Base-by-base conservation (phyloP, 92 coral and sea anemone genomes). In the Siderastrea radians region DNA sequence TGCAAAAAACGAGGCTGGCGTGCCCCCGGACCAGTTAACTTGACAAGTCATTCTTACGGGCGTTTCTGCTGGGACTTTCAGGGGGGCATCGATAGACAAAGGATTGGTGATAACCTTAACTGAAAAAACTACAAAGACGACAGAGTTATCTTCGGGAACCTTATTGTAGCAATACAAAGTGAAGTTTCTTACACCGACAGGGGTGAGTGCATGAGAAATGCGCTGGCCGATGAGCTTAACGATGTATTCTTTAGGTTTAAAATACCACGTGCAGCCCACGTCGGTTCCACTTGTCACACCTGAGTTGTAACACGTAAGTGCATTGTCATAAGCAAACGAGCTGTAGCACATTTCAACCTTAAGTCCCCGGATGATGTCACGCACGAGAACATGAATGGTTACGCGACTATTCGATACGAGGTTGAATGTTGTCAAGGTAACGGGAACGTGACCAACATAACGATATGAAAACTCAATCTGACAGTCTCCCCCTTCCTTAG, bases 321-420 rank as follows among this genome's bases (percentile, higher is more conserved):
- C 96, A 5, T 69, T 76, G 38, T 86, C 81, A 82, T 90, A 97
- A 46, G 97, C 85, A 54, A 93, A 93, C 58, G 94, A 66, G 19
- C 91, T 87, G 82, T 88, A 64, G 59, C 92, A 88, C 70, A 94
- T 62, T 7, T 93, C 86, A 1, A 91, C 96, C 48, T 75, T 86
- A 17, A 97, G 69, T 3, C 94, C 94, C 9, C 78, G 59, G 19
- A 97, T 84, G 68, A 84, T 26, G 38, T 88, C 87, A 8, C 96
- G 96, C 12, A 95, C 95, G 15, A 46, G 58, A 15, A 91, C 59
- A 3, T 26, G 5, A 53, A 88, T 38, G 2, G 16, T 72, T 3
- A 3, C 61, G 19, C 49, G 46, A 51, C 47, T 13, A 8, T 45
- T 63, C 3, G 96, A 93, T 46, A 95, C 96, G 5, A 43, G 64